Evolutionary conservation across 2,888 invertebrate species (phyloP), one percentile per base, ranked within the genome.

Genomic region (Agrotis segetum): DNA sequence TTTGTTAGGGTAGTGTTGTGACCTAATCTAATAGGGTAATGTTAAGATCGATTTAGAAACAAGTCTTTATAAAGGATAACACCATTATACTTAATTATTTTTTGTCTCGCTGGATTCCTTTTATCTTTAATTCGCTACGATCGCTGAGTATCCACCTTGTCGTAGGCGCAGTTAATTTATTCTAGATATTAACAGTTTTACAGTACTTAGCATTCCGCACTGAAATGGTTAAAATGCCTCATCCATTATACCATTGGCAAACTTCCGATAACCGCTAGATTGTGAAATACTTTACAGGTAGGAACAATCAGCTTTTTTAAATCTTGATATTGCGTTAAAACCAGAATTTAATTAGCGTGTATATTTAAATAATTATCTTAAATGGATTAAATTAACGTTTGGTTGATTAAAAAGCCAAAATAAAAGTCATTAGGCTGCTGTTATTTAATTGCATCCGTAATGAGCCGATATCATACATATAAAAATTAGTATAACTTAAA

Each of bases 1-100:
- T 93, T 92, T 91, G 90, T 88, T 71, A 72, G 85, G 86, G 82
- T 87, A 88, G 87, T 84, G 86, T 86, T 83, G 85, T 88, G 83
- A 86, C 87, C 86, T 85, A 83, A 87, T 86, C 86, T 85, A 83
- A 87, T 86, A 82, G 82, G 83, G 79, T 73, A 79, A 84, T 77
- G 77, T 86, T 85, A 79, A 88, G 86, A 77, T 72, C 79, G 74
- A 86, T 83, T 74, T 74, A 75, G 73, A 79, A 58, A 78, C 65
- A 65, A 67, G 44, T 24, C 64, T 1, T 63, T 61, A 62, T 62
- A 66, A 66, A 71, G 63, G 66, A 65, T 69, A 52, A 67, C 68
- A 71, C 64, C 65, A 65, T 70, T 59, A 64, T 46, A 61, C 19
- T 64, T 64, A 67, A 67, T 69, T 67, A 55, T 56, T 62, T 67